Evolutionary conservation across 2,888 invertebrate genomes (phyloP), one percentile per base, ranked within the genome.

Genomic region (Cyclophora punctaria): DNA sequence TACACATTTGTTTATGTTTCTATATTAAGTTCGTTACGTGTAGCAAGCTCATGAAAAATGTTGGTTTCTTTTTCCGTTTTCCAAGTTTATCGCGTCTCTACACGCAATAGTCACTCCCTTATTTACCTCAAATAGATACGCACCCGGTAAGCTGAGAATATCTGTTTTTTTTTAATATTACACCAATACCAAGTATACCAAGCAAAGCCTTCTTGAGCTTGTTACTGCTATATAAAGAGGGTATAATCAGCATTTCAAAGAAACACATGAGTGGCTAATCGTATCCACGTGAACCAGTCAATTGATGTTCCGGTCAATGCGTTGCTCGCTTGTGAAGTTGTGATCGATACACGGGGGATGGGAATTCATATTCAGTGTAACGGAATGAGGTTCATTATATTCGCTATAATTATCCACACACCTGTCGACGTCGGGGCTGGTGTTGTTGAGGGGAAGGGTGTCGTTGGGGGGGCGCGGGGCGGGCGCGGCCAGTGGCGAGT

Each of bases 401-500:
- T 44, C 6, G 20, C 44, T 44, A 52, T 54, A 58, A 54, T 56
- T 42, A 53, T 55, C 46, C 57, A 64, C 72, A 65, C 58, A 84
- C 88, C 84, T 83, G 58, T 78, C 76, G 48, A 64, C 74, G 52
- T 75, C 78, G 43, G 47, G 47, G 49, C 65, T 74, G 48, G 82
- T 67, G 57, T 69, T 57, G 64, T 83, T 82, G 50, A 64, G 57
- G 45, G 72, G 72, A 50, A 62, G 61, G 56, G 78, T 75, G 58
- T 58, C 60, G 61, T 83, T 83, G 62, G 71, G 79, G 37, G 59
- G 48, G 46, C 76, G 7, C 75, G 35, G 67, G 50, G 46, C 67
- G 70, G 48, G 64, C 67, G 56, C 82, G 51, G 88, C 82, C 50
- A 92, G 83, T 65, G 89, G 79, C 49, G 91, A 85, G 77, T 93